phyloP scores from a whole-genome alignment of 1,140 invertebrate genomes.

The Camponotus floridanus region DNA sequence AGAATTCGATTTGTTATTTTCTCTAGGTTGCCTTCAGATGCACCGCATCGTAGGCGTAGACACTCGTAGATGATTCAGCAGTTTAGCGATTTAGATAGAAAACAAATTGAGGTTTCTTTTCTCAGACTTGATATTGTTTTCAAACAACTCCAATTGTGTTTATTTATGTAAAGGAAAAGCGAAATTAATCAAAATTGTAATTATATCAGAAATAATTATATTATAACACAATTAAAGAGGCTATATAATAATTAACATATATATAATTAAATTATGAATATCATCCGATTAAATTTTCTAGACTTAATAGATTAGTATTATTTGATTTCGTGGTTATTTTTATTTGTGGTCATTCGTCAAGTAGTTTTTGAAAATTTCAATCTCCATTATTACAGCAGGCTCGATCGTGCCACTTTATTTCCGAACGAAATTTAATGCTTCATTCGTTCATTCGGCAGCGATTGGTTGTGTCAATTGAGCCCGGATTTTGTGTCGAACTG shows the following conservation, averaged over 20 bases:
- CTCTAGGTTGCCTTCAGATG: conserved; percentile 3
- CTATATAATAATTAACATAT: no score
- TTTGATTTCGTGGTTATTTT: background rate
- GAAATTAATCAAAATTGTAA: background rate
- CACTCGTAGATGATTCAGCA: conserved; percentile 39
- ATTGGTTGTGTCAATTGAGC: background rate
- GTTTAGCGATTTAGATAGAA: background rate
- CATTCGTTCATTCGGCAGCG: background rate
- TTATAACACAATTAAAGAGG: background rate
- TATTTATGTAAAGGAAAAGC: conserved; percentile 1
- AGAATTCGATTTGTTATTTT: conserved; percentile 39
- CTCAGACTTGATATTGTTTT: background rate
- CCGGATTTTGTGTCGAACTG: conserved; percentile 14
- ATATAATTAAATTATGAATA: background rate
- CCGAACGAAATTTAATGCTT: conserved; percentile 26
- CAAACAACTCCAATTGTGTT: conserved; percentile 9
- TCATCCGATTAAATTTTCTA: background rate
- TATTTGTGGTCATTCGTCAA: background rate
- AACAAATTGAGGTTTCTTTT: conserved; percentile 1
- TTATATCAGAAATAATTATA: background rate
- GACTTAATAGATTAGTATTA: background rate
- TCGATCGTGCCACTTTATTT: background rate
- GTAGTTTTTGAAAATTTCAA: conserved; percentile 3
- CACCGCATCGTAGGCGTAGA: conserved; percentile 7
- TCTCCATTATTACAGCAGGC: background rate